Evolutionary conservation across 1,140 invertebrate species (phyloP).

Genomic region (Lepidostoma basale): DNA sequence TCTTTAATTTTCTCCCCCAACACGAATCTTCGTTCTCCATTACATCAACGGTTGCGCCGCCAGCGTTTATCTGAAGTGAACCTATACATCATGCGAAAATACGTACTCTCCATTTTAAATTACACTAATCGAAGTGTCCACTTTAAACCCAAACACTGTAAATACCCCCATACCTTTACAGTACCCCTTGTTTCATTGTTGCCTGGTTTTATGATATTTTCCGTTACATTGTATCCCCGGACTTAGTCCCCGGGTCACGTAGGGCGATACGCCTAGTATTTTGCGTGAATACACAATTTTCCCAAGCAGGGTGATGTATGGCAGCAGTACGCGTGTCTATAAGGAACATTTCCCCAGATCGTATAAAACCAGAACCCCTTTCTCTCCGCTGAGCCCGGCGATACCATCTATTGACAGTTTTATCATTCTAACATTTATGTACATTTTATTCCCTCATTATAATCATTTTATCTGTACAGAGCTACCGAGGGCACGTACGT

Average conservation of each 20-base stretch:
- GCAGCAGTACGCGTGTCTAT: background rate
- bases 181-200: background rate
- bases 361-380: background rate
- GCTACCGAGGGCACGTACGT: too few species aligned
- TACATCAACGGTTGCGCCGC: too few species aligned
- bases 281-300: slow-evolving; percentile 27
- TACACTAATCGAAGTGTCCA: too few species aligned
- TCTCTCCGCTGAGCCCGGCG: background rate
- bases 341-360: background rate
- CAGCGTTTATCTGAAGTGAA: too few species aligned
- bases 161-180: too few species aligned
- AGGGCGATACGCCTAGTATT: slow-evolving; percentile 11
- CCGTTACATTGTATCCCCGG: background rate
- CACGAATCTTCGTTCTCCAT: too few species aligned
- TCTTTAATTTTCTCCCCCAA: too few species aligned
- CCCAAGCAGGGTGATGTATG: slow-evolving; percentile 7
- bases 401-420: background rate
- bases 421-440: slow-evolving; percentile 3
- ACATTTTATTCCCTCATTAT: slow-evolving; percentile 1
- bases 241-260: slow-evolving; percentile 18
- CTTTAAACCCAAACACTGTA: too few species aligned
- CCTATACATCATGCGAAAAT: too few species aligned
- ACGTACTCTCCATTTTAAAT: background rate
- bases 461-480: background rate
- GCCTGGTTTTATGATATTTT: background rate